phyloP scores from a whole-genome alignment of 2,113 vertebrate genomes.

The Rhadina sibilatrix region DNA sequence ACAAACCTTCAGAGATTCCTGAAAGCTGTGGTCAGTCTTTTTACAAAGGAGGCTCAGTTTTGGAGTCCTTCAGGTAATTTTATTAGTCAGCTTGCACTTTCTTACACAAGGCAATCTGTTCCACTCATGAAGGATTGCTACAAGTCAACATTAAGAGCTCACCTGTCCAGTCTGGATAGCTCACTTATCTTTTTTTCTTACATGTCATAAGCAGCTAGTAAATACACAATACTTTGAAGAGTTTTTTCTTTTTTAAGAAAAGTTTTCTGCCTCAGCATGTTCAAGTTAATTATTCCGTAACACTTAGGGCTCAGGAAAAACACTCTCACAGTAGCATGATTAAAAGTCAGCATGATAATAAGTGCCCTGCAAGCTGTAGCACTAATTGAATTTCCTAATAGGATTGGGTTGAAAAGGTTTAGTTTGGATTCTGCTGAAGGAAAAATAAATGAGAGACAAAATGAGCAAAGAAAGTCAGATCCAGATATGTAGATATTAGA shows the following conservation, averaged over 20 bases:
- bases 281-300: background rate
- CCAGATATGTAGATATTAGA: background rate
- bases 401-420: background rate
- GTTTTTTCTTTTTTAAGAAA: background rate
- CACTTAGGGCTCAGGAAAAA: background rate
- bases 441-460: background rate
- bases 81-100: background rate
- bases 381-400: slow-evolving; percentile 24
- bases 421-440: background rate
- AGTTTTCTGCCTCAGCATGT: background rate
- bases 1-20: background rate
- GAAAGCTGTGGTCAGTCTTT: background rate
- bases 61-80: background rate
- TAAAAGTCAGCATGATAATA: background rate
- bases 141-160: background rate
- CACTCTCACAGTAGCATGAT: background rate
- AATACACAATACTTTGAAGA: background rate
- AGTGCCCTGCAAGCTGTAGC: background rate
- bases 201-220: background rate
- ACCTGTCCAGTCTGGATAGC: background rate
- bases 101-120: background rate
- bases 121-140: background rate
- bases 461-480: background rate
- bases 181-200: background rate
- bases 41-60: background rate